Evolutionary conservation across 2,888 invertebrate genomes (phyloP).

Genomic region (Hirtodrosophila alboralis): DNA sequence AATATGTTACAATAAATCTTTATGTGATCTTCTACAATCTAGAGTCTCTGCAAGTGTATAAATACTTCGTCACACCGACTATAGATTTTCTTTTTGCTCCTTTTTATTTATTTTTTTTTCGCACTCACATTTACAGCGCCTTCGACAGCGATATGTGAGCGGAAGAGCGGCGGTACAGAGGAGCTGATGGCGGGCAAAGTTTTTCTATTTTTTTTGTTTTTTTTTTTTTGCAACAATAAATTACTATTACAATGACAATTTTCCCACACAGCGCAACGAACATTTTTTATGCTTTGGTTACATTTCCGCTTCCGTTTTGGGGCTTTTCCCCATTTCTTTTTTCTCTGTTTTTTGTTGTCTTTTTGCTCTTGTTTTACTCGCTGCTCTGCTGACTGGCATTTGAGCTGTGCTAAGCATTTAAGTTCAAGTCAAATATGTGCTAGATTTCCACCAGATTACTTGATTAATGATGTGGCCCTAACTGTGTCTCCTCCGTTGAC

Average conservation of each 20-base stretch:
- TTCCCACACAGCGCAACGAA: conserved; percentile 21
- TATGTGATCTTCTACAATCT: too few relatives aligned
- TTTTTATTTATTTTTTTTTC: conserved; percentile 4
- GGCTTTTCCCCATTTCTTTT: conserved; percentile 9
- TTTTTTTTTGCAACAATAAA: conserved; percentile 73
- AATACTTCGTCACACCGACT: too few relatives aligned
- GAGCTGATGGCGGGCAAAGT: conserved; percentile 35
- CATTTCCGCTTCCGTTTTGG: conserved; percentile 47
- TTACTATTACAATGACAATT: conserved; percentile 76
- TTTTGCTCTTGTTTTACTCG: conserved; percentile 33
- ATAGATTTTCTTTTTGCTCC: conserved; percentile 9
- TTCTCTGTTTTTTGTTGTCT: too few relatives aligned
- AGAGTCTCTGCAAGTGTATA: too few relatives aligned
- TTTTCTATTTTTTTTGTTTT: too few relatives aligned
- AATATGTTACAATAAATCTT: too few relatives aligned
- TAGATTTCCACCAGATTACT: conserved; percentile 55
- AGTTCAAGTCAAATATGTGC: conserved; percentile 61
- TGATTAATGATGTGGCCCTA: conserved; percentile 51
- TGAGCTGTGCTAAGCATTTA: conserved; percentile 52
- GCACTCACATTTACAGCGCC: conserved; percentile 10
- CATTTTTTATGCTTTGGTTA: conserved; percentile 68
- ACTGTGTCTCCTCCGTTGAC: not conserved
- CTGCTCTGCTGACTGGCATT: conserved; percentile 28
- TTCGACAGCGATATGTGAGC: conserved; percentile 36
- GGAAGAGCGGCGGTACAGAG: not conserved